phyloP scores from a whole-genome alignment of 2,113 vertebrate genomes.

The Corythoichthys intestinalis region DNA sequence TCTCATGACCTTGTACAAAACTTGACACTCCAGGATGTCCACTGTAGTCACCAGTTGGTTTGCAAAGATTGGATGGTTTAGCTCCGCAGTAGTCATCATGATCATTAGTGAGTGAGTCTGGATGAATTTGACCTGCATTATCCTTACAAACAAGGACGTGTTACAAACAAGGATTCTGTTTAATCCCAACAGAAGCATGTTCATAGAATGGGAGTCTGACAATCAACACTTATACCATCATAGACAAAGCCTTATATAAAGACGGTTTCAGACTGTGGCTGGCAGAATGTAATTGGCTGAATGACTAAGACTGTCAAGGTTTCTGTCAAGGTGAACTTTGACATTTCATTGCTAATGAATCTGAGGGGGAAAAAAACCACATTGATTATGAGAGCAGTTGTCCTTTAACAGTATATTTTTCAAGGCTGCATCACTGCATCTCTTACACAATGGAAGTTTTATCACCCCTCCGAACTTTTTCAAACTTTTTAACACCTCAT shows the following conservation, averaged over 20 bases:
- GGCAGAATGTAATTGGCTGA: too few species aligned
- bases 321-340: too few species aligned
- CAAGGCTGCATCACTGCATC: neutral
- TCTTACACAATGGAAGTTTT: neutral
- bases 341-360: too few species aligned
- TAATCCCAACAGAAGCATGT: too few species aligned
- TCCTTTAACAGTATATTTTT: too few species aligned
- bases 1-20: constrained; percentile 91
- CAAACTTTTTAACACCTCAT: neutral
- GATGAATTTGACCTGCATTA: constrained; percentile 79
- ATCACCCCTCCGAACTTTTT: neutral
- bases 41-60: constrained; percentile 26
- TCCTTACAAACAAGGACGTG: constrained; percentile 67
- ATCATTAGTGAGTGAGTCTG: constrained; percentile 91
- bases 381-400: neutral
- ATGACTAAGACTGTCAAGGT: too few species aligned
- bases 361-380: too few species aligned
- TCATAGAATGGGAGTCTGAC: too few species aligned
- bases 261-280: too few species aligned
- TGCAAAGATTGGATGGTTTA: constrained; percentile 50
- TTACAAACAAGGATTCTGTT: too few species aligned
- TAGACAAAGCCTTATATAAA: too few species aligned
- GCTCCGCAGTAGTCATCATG: constrained; percentile 80
- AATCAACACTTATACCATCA: too few species aligned
- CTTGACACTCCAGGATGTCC: constrained; percentile 47